Conservation (phyloP, 2,797 vertebrate genomes). For the Cottoperca gobio region DNA sequence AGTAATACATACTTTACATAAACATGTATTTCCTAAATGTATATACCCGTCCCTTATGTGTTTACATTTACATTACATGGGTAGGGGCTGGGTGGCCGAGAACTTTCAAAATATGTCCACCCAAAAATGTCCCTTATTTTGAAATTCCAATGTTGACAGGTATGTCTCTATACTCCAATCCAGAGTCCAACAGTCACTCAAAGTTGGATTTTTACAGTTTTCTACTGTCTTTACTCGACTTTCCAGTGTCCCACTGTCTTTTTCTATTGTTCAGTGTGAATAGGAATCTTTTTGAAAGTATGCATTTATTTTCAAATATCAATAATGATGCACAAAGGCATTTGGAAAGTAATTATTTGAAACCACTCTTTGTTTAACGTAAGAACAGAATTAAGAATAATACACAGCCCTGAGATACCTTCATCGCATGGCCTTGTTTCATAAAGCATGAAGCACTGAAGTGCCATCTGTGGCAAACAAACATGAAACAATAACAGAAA, state of each 20-base stretch:
- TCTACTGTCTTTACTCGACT: too few species aligned
- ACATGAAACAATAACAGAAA: conserved; percentile 26
- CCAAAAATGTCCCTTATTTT: too few species aligned
- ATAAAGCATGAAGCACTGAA: conserved; percentile 2
- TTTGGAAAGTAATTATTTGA: background rate
- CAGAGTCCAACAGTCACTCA: background rate
- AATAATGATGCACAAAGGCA: background rate
- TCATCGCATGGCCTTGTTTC: conserved; percentile 15
- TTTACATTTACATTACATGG: too few species aligned
- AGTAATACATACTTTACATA: too few species aligned
- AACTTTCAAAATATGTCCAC: too few species aligned
- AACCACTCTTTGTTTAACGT: background rate
- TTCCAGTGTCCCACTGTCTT: background rate
- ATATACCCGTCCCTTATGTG: too few species aligned
- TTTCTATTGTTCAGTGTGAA: background rate
- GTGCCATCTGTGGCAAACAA: conserved; percentile 32
- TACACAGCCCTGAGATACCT: background rate
- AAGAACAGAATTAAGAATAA: background rate
- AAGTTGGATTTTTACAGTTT: background rate
- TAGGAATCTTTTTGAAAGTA: background rate
- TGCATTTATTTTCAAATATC: background rate
- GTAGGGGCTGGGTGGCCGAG: too few species aligned
- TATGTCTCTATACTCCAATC: background rate
- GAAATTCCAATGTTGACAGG: too few species aligned
- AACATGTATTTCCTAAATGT: too few species aligned